phyloP scores from a whole-genome alignment of 2,113 vertebrate species.

The Scortum barcoo region DNA sequence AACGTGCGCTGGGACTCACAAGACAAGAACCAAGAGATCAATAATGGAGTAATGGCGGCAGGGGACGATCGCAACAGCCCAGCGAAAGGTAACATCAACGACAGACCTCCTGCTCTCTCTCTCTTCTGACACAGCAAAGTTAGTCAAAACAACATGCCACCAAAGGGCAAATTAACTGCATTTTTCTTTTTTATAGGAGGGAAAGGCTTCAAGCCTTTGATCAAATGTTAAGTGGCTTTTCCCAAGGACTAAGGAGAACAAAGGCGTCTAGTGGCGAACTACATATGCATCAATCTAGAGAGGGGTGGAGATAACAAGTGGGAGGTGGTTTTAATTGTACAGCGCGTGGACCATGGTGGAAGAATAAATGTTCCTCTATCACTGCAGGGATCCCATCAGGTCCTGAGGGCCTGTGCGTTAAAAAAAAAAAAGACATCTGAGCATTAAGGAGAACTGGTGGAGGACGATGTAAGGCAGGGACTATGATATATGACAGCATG shows the following conservation, averaged over 20 bases:
- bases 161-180: constrained; percentile 4
- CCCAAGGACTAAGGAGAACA: constrained; percentile 59
- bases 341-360: not conserved
- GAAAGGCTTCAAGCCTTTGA: constrained; percentile 38
- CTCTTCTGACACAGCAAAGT: not conserved
- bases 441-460: constrained; percentile 8
- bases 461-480: not conserved
- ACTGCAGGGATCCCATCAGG: constrained; percentile 35
- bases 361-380: constrained; percentile 46
- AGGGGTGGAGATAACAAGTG: constrained; percentile 41
- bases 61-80: constrained; percentile 59
- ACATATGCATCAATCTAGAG: constrained; percentile 34
- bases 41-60: constrained; percentile 80
- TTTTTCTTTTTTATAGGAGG: not conserved
- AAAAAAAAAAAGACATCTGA: no score
- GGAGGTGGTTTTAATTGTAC: constrained; percentile 33
- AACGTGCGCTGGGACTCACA: constrained; percentile 66
- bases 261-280: constrained; percentile 52
- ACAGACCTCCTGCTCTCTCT: constrained; percentile 3
- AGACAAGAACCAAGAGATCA: constrained; percentile 77
- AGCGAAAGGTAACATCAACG: constrained; percentile 25
- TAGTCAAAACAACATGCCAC: constrained; percentile 29
- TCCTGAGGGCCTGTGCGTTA: not conserved
- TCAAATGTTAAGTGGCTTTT: constrained; percentile 46
- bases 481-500: constrained; percentile 16